Evolutionary conservation across 1,140 invertebrate genomes (phyloP), one percentile per base, ranked within the genome.

Genomic region (Drosophila fuyamai): DNA sequence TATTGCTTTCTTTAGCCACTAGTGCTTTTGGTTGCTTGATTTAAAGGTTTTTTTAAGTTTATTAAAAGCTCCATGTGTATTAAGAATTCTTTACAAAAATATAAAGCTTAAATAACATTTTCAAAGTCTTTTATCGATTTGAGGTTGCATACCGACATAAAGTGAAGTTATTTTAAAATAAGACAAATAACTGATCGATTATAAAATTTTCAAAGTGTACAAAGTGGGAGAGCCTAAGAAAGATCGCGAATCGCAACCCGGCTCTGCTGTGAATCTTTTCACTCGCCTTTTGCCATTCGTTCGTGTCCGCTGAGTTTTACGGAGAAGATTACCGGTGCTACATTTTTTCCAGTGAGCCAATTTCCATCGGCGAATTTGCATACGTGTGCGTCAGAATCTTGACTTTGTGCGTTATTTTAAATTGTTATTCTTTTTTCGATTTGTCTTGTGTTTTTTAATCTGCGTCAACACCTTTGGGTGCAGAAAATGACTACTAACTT

Each of bases 331-430:
- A 66, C 27, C 46, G 60, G 63, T 57, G 50, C 41, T 65, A 29
- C 54, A 54, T 50, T 61, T 43, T 46, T 66, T 68, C 27, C 65
- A 51, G 65, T 68, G 65, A 66, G 36, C 47, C 23, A 43, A 44
- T 23, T 23, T 23, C 23, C 23, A 23, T 58, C 18, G 6, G 5
- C 5, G 29, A 66, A 83, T 83, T 89, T 88, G 84, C 84, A 89
- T 88, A 88, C 84, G 80, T 89, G 76, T 84, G 81, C 76, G 85
- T 88, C 79, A 83, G 63, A 60, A 47, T 72, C 72, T 65, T 43
- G 36, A 32, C 14, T 67, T 65, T 50, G 32, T 70, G 44, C 50
- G 40, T 29, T 76, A 27, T 66, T 47, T 70, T 63, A 14, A 66
- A 71, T 66, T 32, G 32, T 59, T 81, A 59, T 16, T 75, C 43